These are phyloP conservation scores for Acropora tenuis DNA, from an alignment of 64 coral and sea anemone genomes.

Conservation along the genomic window DNA sequence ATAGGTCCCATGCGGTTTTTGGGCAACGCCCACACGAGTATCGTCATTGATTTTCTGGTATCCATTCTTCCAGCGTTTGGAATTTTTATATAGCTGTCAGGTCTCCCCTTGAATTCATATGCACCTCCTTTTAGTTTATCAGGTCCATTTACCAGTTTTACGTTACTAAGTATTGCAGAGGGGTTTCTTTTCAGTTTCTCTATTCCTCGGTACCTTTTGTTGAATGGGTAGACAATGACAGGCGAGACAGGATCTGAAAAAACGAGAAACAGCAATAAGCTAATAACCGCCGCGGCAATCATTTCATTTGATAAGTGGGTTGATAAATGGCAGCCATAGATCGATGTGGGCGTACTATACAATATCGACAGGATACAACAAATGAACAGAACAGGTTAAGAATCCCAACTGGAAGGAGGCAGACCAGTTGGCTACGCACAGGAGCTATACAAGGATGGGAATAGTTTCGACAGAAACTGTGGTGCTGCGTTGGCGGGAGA, in stretches of 20 bases:
- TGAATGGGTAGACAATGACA: slow-evolving; percentile 55
- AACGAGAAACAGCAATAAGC: no score
- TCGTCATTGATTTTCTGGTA: slow-evolving; percentile 49
- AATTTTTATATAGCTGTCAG: slow-evolving; percentile 68
- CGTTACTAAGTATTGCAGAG: slow-evolving; percentile 16
- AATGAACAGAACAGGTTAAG: no score
- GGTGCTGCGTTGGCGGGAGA: no score
- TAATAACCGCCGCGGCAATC: no score
- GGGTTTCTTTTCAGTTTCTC: slow-evolving; percentile 55
- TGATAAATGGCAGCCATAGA: no score
- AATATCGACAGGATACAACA: no score
- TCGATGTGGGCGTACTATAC: no score
- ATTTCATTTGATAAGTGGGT: no score
- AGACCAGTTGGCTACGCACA: no score
- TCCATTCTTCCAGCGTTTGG: slow-evolving; percentile 55
- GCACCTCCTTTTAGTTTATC: slow-evolving; percentile 35
- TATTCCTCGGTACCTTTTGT: slow-evolving; percentile 14
- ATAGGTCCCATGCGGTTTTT: slow-evolving; percentile 59
- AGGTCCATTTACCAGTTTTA: slow-evolving; percentile 34
- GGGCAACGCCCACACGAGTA: slow-evolving; percentile 61
- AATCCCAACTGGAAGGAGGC: no score
- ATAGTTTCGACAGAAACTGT: no score
- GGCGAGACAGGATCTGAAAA: slow-evolving; percentile 13
- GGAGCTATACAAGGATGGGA: no score
- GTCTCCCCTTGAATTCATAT: slow-evolving; percentile 48